These are phyloP conservation scores for Alaudala cheleensis DNA, from an alignment of 2,113 vertebrate species.

Conservation along the genomic window DNA sequence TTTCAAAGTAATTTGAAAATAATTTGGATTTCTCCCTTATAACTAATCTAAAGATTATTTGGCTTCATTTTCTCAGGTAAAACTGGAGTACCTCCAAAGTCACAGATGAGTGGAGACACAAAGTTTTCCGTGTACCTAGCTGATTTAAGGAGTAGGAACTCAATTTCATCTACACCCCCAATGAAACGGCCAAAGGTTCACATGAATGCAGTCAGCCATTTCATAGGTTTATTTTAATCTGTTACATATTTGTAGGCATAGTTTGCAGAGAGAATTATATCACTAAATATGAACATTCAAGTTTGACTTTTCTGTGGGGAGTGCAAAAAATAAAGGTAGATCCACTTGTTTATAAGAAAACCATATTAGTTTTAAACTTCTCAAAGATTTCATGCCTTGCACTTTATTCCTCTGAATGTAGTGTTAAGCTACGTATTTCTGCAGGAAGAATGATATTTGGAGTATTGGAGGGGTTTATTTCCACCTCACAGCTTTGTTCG, in stretches of 20 bases:
- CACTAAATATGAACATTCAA: not conserved
- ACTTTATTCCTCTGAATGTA: too few relatives aligned
- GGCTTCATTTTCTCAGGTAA: constrained; percentile 82
- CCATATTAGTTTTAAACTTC: too few relatives aligned
- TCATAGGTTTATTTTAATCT: not conserved
- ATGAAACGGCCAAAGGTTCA: constrained; percentile 91
- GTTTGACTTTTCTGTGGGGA: not conserved
- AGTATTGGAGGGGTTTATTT: too few relatives aligned
- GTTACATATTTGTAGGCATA: not conserved
- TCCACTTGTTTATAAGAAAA: too few relatives aligned
- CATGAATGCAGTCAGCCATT: not conserved
- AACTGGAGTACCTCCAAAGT: constrained; percentile 82
- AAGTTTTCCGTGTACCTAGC: constrained; percentile 84
- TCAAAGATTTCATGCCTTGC: too few relatives aligned
- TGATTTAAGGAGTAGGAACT: constrained; percentile 87
- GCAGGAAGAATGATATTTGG: too few relatives aligned
- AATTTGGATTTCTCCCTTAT: not conserved
- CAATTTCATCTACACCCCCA: constrained; percentile 79
- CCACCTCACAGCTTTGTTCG: too few relatives aligned
- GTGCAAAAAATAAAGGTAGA: not conserved
- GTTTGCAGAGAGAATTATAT: not conserved
- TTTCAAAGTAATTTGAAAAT: not conserved
- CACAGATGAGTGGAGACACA: constrained; percentile 69
- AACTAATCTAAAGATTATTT: constrained; percentile 1
- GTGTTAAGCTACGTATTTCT: too few relatives aligned